A percentile compares a stretch with the other conserved stretches of the same genome.
Evolutionary conservation across 2,113 vertebrate genomes (phyloP).

Genomic region (Saccopteryx leptura): DNA sequence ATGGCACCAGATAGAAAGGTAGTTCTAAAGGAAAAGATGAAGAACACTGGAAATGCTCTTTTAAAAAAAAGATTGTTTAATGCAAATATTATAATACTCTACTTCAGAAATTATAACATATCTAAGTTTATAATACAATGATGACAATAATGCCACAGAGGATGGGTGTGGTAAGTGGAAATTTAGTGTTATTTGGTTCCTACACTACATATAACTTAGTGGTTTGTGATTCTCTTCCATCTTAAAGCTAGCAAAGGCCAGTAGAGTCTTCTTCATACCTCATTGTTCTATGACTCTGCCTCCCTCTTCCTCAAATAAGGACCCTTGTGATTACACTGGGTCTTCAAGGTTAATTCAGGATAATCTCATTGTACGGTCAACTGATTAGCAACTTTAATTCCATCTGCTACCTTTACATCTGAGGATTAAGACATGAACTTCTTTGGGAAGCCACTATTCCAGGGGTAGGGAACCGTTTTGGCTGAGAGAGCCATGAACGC

Average conservation of each 20-base stretch:
- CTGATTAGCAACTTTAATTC: not conserved
- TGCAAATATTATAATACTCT: not conserved
- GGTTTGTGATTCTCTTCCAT: not conserved
- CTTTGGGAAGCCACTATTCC: not conserved
- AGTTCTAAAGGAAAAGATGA: not conserved
- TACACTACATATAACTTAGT: not conserved
- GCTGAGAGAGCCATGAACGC: no score
- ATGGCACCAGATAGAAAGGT: not conserved
- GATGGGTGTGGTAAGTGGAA: not conserved
- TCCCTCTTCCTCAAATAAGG: not conserved
- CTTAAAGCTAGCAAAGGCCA: not conserved
- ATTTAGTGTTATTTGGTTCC: not conserved
- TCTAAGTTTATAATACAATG: not conserved
- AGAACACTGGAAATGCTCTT: slow-evolving; percentile 10
- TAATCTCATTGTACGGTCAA: not conserved
- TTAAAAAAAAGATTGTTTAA: not conserved
- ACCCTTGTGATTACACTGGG: not conserved
- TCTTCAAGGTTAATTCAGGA: not conserved
- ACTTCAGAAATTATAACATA: not conserved
- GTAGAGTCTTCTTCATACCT: not conserved
- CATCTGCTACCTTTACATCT: not conserved
- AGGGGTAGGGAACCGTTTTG: no score
- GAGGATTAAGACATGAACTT: not conserved
- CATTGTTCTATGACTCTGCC: not conserved
- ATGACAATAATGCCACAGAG: not conserved